Conservation (phyloP, 2,113 vertebrate genomes). For the Pelobates fuscus region DNA sequence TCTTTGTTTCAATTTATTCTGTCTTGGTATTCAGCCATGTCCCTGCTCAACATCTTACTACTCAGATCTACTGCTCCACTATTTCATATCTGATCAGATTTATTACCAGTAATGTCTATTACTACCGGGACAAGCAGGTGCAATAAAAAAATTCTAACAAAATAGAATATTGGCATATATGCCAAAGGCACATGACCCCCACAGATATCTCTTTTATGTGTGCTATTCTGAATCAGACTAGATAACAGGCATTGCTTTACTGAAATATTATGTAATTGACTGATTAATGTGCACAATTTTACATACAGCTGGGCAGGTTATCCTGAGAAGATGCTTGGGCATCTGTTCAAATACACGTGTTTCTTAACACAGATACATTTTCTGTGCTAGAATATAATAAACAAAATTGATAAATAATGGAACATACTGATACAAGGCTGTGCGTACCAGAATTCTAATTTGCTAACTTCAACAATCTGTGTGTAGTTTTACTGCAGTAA, state of each 20-base stretch:
- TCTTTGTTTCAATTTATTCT: too few species aligned
- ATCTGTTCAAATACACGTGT: not conserved
- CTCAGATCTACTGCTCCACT: not conserved
- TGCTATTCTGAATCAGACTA: not conserved
- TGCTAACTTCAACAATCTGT: not conserved
- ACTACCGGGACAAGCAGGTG: not conserved
- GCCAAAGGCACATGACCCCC: not conserved
- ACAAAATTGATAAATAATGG: slow-evolving; percentile 2
- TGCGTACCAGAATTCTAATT: not conserved
- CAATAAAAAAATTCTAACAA: not conserved
- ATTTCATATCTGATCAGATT: not conserved
- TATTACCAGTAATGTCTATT: not conserved
- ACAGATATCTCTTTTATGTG: not conserved
- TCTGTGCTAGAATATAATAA: slow-evolving; percentile 4
- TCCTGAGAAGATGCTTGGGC: not conserved
- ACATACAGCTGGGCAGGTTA: not conserved
- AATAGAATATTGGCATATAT: not conserved
- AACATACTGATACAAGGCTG: not conserved
- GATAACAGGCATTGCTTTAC: not conserved
- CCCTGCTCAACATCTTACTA: too few species aligned
- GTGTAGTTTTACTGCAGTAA: not conserved
- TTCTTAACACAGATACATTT: not conserved
- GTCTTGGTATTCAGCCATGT: too few species aligned
- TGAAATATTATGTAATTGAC: not conserved
- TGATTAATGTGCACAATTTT: not conserved